These are phyloP conservation scores for Thunnus maccoyii DNA, from an alignment of 2,113 vertebrate genomes.

Conservation along the genomic window DNA sequence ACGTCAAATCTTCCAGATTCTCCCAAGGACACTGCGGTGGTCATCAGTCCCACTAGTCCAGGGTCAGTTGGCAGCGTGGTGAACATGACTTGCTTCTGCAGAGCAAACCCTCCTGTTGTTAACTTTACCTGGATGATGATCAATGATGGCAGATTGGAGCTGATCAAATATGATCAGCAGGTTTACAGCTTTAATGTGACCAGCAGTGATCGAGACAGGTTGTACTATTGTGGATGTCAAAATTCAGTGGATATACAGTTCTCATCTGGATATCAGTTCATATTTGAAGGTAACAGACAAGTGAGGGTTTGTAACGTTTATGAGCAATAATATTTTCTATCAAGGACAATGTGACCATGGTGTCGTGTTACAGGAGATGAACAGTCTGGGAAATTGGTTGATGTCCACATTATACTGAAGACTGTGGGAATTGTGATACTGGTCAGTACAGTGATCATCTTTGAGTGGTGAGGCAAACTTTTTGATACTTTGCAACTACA, in stretches of 20 bases:
- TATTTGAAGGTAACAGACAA: too few relatives aligned
- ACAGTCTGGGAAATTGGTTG: background rate
- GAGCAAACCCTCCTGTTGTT: slow-evolving; percentile 54
- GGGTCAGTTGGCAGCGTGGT: slow-evolving; percentile 37
- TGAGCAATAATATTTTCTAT: background rate
- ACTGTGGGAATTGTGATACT: slow-evolving; percentile 14
- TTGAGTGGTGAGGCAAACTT: slow-evolving; percentile 30
- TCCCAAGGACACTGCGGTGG: slow-evolving; percentile 22
- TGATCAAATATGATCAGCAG: too few relatives aligned
- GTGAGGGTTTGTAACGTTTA: background rate
- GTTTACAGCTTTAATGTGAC: too few relatives aligned
- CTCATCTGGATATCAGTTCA: too few relatives aligned
- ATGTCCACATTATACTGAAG: background rate
- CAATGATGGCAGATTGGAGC: too few relatives aligned
- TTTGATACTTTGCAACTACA: background rate
- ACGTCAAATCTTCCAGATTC: slow-evolving; percentile 39
- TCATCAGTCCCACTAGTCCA: slow-evolving; percentile 4
- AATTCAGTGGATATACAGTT: too few relatives aligned
- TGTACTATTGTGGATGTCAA: too few relatives aligned
- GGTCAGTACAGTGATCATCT: background rate
- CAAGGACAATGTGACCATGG: background rate
- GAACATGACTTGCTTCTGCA: slow-evolving; percentile 69
- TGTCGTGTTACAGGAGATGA: slow-evolving; percentile 1
- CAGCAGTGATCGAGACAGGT: too few relatives aligned
- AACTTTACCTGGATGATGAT: too few relatives aligned